phyloP scores from a whole-genome alignment of 2,888 invertebrate species.

The Rhodophaea formosa region DNA sequence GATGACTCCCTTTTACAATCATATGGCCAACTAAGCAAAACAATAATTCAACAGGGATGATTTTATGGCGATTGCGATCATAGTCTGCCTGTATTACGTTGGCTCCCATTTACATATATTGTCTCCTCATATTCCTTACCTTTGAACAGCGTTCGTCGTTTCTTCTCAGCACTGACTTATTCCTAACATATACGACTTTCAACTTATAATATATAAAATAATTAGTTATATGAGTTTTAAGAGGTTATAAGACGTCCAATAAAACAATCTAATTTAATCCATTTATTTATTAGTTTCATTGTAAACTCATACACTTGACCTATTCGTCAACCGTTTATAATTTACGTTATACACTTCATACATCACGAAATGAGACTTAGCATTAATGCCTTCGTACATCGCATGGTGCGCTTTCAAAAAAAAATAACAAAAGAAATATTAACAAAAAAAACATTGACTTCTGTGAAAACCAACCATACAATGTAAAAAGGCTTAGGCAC shows the following conservation, averaged over 20 bases:
- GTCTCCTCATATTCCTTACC: too few relatives aligned
- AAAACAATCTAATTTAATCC: conserved; percentile 52
- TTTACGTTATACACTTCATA: conserved; percentile 64
- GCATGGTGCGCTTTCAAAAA: conserved; percentile 28
- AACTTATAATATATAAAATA: too few relatives aligned
- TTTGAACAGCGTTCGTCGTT: too few relatives aligned
- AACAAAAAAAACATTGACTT: conserved; percentile 13
- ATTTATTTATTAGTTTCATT: conserved; percentile 77
- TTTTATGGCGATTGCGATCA: too few relatives aligned
- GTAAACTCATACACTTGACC: conserved; percentile 78
- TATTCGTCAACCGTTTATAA: conserved; percentile 75
- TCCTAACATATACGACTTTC: too few relatives aligned
- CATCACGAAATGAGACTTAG: conserved; percentile 51
- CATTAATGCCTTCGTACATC: conserved; percentile 40
- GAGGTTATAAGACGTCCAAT: conserved; percentile 17
- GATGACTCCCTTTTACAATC: too few relatives aligned
- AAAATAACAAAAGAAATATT: conserved; percentile 23
- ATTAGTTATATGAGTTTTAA: too few relatives aligned
- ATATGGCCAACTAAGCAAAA: too few relatives aligned
- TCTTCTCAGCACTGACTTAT: too few relatives aligned
- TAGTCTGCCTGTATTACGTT: too few relatives aligned
- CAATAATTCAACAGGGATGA: too few relatives aligned
- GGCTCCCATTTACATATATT: too few relatives aligned
- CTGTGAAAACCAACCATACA: conserved; percentile 35
- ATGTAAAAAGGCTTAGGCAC: conserved; percentile 28